Percentiles rank a stretch among this genome's conserved stretches.
Evolutionary conservation across 2,113 vertebrate species (phyloP).

Genomic region (Sylvia atricapilla): DNA sequence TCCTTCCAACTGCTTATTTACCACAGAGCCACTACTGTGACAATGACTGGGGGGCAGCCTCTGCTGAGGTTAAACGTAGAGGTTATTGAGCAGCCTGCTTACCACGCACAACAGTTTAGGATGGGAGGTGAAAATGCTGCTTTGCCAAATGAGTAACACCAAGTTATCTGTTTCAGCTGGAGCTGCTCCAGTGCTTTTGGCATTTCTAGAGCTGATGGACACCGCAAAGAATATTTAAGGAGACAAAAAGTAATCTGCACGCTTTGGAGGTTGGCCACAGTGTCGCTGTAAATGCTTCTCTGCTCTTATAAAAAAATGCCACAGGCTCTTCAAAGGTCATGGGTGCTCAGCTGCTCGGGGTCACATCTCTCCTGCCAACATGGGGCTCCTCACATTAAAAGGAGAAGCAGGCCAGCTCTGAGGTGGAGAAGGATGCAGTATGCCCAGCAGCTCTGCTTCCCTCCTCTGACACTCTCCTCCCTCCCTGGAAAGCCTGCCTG

Average conservation of each 20-base stretch:
- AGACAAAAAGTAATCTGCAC: not conserved
- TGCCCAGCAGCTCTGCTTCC: rapidly evolving
- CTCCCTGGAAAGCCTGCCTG: not conserved
- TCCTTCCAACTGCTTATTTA: not conserved
- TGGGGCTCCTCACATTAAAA: rapidly evolving
- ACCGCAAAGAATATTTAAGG: not conserved
- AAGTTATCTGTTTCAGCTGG: slow-evolving; percentile 28
- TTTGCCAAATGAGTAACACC: slow-evolving; percentile 1
- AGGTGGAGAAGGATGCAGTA: not conserved
- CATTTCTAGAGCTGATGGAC: not conserved
- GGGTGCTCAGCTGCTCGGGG: rapidly evolving
- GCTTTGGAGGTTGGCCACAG: not conserved
- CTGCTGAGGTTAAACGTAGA: not conserved
- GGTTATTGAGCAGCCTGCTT: not conserved
- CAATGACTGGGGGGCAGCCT: not conserved
- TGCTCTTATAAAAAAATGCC: not conserved
- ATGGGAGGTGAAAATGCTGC: not conserved
- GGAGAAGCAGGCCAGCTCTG: not conserved
- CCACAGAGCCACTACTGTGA: rapidly evolving
- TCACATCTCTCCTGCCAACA: not conserved
- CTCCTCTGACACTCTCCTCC: not conserved
- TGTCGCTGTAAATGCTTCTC: not conserved
- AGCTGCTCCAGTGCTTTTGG: slow-evolving; percentile 10
- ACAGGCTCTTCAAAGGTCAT: not conserved
- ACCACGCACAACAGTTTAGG: not conserved